phyloP scores from a whole-genome alignment of 2,797 vertebrate species.

The Sebastes miniatus region DNA sequence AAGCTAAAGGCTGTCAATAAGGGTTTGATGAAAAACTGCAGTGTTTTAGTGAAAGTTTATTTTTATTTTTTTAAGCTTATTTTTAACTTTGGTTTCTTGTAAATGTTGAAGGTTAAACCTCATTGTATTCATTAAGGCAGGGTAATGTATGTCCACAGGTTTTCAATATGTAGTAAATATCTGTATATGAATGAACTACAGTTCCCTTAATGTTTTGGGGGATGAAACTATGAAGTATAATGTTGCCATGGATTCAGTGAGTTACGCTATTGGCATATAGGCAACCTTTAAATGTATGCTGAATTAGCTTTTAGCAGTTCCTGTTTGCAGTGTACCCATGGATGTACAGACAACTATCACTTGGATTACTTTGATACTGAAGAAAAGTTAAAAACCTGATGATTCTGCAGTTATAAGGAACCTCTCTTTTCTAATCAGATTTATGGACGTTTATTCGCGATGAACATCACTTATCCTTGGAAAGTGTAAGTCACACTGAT shows the following conservation, averaged over 20 bases:
- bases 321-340: accelerated
- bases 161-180: neutral
- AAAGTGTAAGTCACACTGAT: neutral
- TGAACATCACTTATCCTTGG: accelerated
- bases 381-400: too few species aligned
- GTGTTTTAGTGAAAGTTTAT: too few species aligned
- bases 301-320: too few species aligned
- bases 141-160: neutral
- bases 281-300: too few species aligned
- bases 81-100: neutral
- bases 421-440: neutral
- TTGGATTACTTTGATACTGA: too few species aligned
- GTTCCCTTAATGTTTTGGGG: neutral
- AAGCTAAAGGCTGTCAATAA: accelerated
- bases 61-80: too few species aligned
- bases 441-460: neutral
- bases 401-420: neutral
- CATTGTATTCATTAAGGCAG: neutral
- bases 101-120: neutral
- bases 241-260: neutral
- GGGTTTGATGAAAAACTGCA: too few species aligned
- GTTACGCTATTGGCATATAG: neutral
- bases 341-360: too few species aligned
- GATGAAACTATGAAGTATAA: neutral
- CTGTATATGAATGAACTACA: neutral